These are phyloP conservation scores for Drosophila falleni DNA, from an alignment of 2,888 invertebrate genomes.

Conservation along the genomic window DNA sequence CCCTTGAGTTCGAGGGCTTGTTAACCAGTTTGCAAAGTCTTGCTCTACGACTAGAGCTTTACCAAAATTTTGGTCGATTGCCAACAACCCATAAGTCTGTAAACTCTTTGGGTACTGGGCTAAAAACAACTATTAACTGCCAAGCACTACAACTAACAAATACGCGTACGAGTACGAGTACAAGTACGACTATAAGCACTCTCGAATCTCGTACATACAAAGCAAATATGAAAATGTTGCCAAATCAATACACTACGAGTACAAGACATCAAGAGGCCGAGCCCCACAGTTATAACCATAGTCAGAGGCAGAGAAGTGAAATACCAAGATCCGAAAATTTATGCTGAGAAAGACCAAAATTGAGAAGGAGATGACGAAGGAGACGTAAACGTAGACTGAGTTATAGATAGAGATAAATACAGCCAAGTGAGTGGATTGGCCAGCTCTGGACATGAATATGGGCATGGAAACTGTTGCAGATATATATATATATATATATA, in stretches of 20 bases:
- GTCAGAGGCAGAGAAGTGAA: conserved; percentile 24
- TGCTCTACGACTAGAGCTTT: too few species aligned
- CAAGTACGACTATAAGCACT: conserved; percentile 36
- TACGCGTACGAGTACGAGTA: conserved; percentile 31
- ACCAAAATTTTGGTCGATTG: too few species aligned
- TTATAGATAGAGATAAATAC: background rate
- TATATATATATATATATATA: conserved; percentile 1
- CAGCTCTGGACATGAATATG: conserved; percentile 44
- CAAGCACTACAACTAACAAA: conserved; percentile 61
- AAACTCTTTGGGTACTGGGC: background rate
- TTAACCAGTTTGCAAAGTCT: too few species aligned
- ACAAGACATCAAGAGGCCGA: conserved; percentile 53
- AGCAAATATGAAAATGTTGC: conserved; percentile 78
- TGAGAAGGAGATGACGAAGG: background rate
- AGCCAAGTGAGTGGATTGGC: conserved; percentile 25
- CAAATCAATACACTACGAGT: conserved; percentile 69
- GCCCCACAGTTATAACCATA: conserved; percentile 25
- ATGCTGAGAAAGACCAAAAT: conserved; percentile 33
- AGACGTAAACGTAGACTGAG: background rate
- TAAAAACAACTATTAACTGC: conserved; percentile 59
- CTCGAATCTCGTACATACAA: conserved; percentile 50
- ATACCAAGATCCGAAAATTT: conserved; percentile 34
- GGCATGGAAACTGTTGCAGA: conserved; percentile 24
- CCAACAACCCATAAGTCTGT: background rate
- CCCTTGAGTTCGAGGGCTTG: too few species aligned